These are phyloP conservation scores for Pelodytes ibericus DNA, from an alignment of 2,797 vertebrate species.

Conservation along the genomic window DNA sequence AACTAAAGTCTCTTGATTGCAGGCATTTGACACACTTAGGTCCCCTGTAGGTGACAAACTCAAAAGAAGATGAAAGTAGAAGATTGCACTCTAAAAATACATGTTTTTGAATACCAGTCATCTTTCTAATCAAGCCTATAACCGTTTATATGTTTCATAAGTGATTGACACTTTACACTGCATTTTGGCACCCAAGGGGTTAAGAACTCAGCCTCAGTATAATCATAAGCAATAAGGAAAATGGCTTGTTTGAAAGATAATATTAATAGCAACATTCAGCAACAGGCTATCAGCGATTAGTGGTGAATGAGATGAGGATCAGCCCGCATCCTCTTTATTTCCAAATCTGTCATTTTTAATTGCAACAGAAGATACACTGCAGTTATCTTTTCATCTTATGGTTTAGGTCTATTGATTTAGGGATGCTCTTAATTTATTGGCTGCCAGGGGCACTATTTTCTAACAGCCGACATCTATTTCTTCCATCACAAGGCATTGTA, in stretches of 20 bases:
- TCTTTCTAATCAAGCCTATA: not conserved
- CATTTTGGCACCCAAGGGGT: not conserved
- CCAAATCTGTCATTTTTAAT: constrained; percentile 30
- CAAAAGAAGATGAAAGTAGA: not conserved
- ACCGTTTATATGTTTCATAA: not conserved
- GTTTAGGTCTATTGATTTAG: not conserved
- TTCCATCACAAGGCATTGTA: not conserved
- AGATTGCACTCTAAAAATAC: not conserved
- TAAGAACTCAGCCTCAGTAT: constrained; percentile 8
- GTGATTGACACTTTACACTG: too few relatives aligned
- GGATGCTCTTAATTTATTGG: not conserved
- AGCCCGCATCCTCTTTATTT: not conserved
- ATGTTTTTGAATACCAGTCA: not conserved
- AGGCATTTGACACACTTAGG: not conserved
- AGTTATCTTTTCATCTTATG: not conserved
- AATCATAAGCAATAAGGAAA: not conserved
- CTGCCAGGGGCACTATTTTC: not conserved
- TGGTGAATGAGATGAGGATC: constrained; percentile 7
- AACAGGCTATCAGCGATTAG: constrained; percentile 14
- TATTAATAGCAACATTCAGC: constrained; percentile 19
- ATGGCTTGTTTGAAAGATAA: constrained; percentile 17
- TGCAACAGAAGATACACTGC: constrained; percentile 3
- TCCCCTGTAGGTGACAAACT: not conserved
- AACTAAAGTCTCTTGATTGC: not conserved
- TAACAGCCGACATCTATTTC: not conserved